Conservation (phyloP, 2,888 invertebrate genomes). For the Clepsis dumicolana region DNA sequence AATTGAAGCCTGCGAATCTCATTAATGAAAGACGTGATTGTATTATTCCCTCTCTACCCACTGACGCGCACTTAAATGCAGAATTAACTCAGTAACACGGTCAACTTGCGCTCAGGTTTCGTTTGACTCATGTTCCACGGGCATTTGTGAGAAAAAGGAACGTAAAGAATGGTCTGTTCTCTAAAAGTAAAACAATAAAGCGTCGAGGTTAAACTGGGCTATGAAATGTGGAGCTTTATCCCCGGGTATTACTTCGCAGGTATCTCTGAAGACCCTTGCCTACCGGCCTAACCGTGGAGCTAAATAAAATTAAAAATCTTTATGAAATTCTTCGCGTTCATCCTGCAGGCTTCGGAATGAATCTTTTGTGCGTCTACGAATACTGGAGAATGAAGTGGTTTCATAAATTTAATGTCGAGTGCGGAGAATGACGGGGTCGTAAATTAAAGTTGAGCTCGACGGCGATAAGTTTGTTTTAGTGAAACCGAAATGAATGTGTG, state of each 20-base stretch:
- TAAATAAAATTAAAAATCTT: conserved; percentile 69
- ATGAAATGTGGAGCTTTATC: conserved; percentile 65
- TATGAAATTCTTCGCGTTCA: conserved; percentile 60
- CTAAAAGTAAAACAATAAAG: conserved; percentile 51
- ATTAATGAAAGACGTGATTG: conserved; percentile 56
- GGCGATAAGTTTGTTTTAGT: conserved; percentile 37
- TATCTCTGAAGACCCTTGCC: conserved; percentile 61
- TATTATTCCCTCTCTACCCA: conserved; percentile 49
- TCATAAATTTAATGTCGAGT: conserved; percentile 42
- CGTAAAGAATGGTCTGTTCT: conserved; percentile 49
- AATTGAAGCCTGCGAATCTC: conserved; percentile 51
- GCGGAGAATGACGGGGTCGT: conserved; percentile 39
- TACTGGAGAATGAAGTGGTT: conserved; percentile 39
- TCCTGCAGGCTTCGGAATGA: conserved; percentile 55
- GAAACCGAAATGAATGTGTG: conserved; percentile 29
- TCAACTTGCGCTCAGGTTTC: conserved; percentile 59
- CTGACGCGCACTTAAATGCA: conserved; percentile 59
- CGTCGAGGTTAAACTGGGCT: conserved; percentile 51
- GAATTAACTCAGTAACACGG: conserved; percentile 71
- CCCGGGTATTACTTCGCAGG: conserved; percentile 62
- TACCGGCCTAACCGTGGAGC: conserved; percentile 53
- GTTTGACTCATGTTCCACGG: conserved; percentile 50
- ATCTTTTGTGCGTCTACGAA: conserved; percentile 42
- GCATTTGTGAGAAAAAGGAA: conserved; percentile 53
- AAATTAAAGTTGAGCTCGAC: conserved; percentile 41